These are phyloP conservation scores for Lepidocyrtinus sp. DNA, from an alignment of 2,888 invertebrate genomes.

Conservation along the genomic window DNA sequence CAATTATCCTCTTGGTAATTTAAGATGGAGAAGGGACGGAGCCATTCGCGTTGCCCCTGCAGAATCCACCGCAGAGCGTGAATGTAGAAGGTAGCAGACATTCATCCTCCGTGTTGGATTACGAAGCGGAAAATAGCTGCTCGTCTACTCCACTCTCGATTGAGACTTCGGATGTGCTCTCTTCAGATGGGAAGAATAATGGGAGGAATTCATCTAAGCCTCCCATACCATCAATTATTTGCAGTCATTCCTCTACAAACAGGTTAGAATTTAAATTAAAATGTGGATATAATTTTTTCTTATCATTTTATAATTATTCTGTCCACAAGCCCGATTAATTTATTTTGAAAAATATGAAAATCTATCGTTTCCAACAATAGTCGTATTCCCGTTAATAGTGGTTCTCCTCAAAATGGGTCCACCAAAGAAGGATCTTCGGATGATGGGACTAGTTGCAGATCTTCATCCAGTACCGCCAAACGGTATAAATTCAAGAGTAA, in stretches of 20 bases:
- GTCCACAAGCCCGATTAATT: too few species aligned
- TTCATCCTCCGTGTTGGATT: slow-evolving; percentile 50
- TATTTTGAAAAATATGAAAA: slow-evolving; percentile 20
- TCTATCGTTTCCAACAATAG: slow-evolving; percentile 34
- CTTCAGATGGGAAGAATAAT: slow-evolving; percentile 56
- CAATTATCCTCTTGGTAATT: background rate
- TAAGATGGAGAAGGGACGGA: slow-evolving; percentile 52
- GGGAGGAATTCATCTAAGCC: slow-evolving; percentile 56
- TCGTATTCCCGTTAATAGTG: slow-evolving; percentile 45
- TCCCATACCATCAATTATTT: slow-evolving; percentile 66
- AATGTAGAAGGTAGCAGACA: slow-evolving; percentile 30
- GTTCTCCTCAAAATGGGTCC: slow-evolving; percentile 54
- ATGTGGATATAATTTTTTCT: background rate
- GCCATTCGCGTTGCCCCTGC: slow-evolving; percentile 48
- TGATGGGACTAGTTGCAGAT: slow-evolving; percentile 51
- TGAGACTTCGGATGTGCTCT: slow-evolving; percentile 66
- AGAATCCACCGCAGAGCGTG: slow-evolving; percentile 40
- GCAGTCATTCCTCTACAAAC: slow-evolving; percentile 64
- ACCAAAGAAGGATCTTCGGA: slow-evolving; percentile 58
- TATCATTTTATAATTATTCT: background rate
- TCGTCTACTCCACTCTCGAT: slow-evolving; percentile 68
- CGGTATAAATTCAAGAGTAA: slow-evolving; percentile 94
- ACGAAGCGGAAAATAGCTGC: slow-evolving; percentile 68
- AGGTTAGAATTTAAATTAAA: slow-evolving; percentile 48
- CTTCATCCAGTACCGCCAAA: slow-evolving; percentile 49